Evolutionary conservation across 2,113 vertebrate species (phyloP).

Genomic region (Microtus pennsylvanicus): DNA sequence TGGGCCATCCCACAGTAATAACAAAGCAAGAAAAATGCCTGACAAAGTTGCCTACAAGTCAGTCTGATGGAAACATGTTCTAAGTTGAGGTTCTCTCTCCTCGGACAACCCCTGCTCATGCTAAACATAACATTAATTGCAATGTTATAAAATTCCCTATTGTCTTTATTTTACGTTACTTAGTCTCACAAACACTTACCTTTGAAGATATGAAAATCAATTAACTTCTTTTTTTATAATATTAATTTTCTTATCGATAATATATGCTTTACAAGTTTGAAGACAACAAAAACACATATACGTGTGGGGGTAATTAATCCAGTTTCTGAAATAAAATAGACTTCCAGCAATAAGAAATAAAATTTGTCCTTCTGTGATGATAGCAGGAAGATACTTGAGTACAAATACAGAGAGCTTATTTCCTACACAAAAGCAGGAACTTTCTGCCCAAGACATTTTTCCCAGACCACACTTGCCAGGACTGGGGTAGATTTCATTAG

Average conservation of each 20-base stretch:
- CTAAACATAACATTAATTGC: not conserved
- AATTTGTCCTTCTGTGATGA: not conserved
- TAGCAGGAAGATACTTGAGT: not conserved
- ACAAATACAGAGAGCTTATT: not conserved
- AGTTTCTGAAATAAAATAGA: not conserved
- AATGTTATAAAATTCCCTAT: not conserved
- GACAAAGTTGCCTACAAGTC: not conserved
- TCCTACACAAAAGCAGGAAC: not conserved
- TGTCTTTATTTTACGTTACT: not conserved
- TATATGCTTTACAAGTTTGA: not conserved
- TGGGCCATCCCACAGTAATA: not conserved
- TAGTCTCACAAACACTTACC: not conserved
- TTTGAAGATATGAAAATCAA: not conserved
- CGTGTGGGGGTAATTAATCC: not conserved
- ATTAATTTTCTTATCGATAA: not conserved
- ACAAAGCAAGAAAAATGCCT: not conserved
- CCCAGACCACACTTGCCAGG: not conserved
- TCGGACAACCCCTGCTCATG: not conserved
- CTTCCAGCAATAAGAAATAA: not conserved
- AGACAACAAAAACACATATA: not conserved
- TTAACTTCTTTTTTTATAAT: not conserved
- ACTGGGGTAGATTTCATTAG: not conserved
- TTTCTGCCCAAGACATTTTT: not conserved
- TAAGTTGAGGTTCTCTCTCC: not conserved
- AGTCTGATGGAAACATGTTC: not conserved